Base-by-base conservation (phyloP, 1,140 invertebrate genomes). In the Thalassaphorura encarpata region DNA sequence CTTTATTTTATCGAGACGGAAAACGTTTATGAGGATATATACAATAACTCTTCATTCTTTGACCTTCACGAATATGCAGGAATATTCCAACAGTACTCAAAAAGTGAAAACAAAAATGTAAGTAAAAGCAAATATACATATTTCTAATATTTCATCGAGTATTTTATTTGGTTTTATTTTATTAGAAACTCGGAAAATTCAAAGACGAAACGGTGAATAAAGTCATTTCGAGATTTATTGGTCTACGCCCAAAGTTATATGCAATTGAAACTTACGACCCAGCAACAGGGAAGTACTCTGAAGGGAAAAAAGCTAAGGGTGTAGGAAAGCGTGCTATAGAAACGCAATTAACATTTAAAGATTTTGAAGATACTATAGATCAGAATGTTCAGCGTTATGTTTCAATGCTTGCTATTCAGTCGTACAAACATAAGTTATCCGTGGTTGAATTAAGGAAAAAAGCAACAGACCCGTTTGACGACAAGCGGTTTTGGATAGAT, bases 21-120 rank as follows among this genome's bases (percentile, higher is more conserved):
- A 51, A 40, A 57, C 40, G 3, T 28, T 3, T 51, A 51, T 19
- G 31, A 24, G n/a, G 29, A 45, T 23, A 51, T 57, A 41, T 8
- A 23, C 2, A 21, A 41, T 18, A 26, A 40, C 18, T 8, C 6
- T 21, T 11, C 31, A 15, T 3, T 5, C 2, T 56, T 40, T 41
- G 54, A 56, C 29, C 21, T 56, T 31, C 40, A 33, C 26, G 54
- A 4, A 4, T 57, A 33, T 41, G 40, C 27, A 33, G 27, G 40
- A 15, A 24, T 21, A 2, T 36, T 51, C 45, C 47, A 40, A 3
- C 11, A 31, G 21, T 36, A 51, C 18, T 36, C 5, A 42, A 21
- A 50, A 31, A 4, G 16, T 21, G 36, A 1, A 43, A 57, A 51
- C 23, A 49, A 56, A 42, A 56, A 56, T n/a, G n/a, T n/a, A n/a